Base-by-base conservation (phyloP, 1,140 invertebrate genomes). In the Odontomachus brunneus region DNA sequence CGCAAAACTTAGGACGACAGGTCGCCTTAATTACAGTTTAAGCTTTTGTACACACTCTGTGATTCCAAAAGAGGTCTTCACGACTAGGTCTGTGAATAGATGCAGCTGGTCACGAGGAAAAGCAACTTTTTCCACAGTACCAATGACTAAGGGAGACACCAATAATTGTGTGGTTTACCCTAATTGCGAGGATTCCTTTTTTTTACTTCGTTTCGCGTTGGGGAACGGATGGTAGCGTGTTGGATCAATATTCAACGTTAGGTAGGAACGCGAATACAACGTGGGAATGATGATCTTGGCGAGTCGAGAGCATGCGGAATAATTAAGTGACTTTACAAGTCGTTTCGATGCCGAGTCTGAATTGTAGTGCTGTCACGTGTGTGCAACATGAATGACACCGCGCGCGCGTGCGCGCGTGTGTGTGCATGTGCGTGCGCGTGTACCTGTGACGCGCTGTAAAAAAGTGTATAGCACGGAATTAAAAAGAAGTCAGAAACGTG, bases 401-500 rank as follows among this genome's bases (percentile, higher is more conserved):
- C 9, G 38, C 9, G 38, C 38, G 9, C 38, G 38, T 3, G 5
- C 29, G 2, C 5, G 29, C 29, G 29, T n/a, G n/a, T n/a, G n/a
- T n/a, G n/a, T n/a, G n/a, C 38, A 7, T 24, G 48, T 24, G 15
- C n/a, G 62, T 55, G 49, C 17, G 11, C 19, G 49, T 74, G 44
- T 49, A 33, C 22, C 29, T 33, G 57, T 19, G 44, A 71, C 38
- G 72, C 17, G 74, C 11, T 44, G 49, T 15, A 69, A 44, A 78
- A 78, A 44, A 78, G 59, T 78, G 63, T 78, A 78, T 69, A 78
- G 75, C 63, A 44, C 7, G 63, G n/a, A 63, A 57, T 69, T 76
- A 38, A 76, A 53, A 17, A 51, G 33, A 26, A 55, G 65, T 76
- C 33, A 65, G 73, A 80, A 59, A 80, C 65, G 51, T 66, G 63